Conservation (phyloP, 2,113 vertebrate species). For the Phocoena phocoena region DNA sequence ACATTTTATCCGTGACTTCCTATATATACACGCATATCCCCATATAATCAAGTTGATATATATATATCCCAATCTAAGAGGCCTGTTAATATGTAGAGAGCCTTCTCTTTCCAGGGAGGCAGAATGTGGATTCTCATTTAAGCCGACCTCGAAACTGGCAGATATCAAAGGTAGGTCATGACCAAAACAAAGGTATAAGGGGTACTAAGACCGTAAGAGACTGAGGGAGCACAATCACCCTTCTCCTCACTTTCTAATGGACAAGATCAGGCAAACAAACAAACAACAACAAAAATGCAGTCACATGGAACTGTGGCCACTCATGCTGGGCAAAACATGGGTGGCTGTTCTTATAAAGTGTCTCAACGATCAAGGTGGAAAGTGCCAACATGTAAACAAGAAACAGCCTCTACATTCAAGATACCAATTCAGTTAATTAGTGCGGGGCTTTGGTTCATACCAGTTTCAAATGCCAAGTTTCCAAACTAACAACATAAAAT, state of each 20-base stretch:
- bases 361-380: not conserved
- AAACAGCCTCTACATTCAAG: conserved; percentile 8
- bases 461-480: conserved; percentile 49
- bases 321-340: not conserved
- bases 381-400: not conserved
- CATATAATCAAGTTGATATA: not conserved
- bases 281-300: not conserved
- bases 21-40: not conserved
- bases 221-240: not conserved
- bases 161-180: not conserved
- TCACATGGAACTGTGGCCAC: not conserved
- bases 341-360: not conserved
- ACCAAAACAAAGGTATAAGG: not conserved
- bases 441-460: conserved; percentile 20
- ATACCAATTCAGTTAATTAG: not conserved
- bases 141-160: not conserved
- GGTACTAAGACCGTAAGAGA: not conserved
- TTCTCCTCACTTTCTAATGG: not conserved
- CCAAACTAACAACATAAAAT: conserved; percentile 45
- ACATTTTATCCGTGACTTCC: not conserved
- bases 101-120: not conserved
- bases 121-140: not conserved
- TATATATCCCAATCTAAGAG: not conserved
- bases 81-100: not conserved
- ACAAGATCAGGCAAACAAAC: not conserved